Percentiles rank a stretch among this genome's conserved stretches.
Evolutionary conservation across 2,888 invertebrate species (phyloP).

Genomic region (Orchesellides sinensis): DNA sequence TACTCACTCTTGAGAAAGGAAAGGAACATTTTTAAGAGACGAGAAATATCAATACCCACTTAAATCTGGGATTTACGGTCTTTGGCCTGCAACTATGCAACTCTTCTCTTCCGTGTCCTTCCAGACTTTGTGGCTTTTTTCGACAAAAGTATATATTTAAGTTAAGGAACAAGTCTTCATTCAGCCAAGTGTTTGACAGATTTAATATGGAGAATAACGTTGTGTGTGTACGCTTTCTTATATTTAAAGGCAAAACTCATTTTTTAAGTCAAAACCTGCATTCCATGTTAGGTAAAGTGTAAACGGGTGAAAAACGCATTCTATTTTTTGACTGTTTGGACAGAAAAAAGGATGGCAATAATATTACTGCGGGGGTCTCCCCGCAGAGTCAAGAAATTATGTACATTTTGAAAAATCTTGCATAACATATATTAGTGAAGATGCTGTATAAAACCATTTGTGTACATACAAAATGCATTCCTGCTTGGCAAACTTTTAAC

Average conservation of each 20-base stretch:
- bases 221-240: too few relatives aligned
- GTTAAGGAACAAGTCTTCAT: neutral
- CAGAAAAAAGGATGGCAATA: slow-evolving; percentile 55
- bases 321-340: slow-evolving; percentile 52
- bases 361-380: slow-evolving; percentile 26
- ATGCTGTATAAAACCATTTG: too few relatives aligned
- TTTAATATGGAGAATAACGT: too few relatives aligned
- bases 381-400: slow-evolving; percentile 55
- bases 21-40: slow-evolving; percentile 40
- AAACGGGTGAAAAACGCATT: slow-evolving; percentile 4
- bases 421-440: neutral
- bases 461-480: too few relatives aligned
- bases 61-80: slow-evolving; percentile 47
- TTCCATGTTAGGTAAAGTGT: neutral
- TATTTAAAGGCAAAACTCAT: slow-evolving; percentile 41
- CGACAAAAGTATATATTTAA: neutral
- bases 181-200: slow-evolving; percentile 41
- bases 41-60: slow-evolving; percentile 59
- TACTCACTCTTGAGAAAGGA: slow-evolving; percentile 11
- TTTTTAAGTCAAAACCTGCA: slow-evolving; percentile 31
- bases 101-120: slow-evolving; percentile 35
- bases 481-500: slow-evolving; percentile 1
- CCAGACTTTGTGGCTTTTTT: slow-evolving; percentile 57
- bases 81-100: slow-evolving; percentile 25
- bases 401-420: slow-evolving; percentile 47